These are phyloP conservation scores for Zaprionus tsacasi DNA, from an alignment of 1,140 invertebrate genomes.

Conservation along the genomic window DNA sequence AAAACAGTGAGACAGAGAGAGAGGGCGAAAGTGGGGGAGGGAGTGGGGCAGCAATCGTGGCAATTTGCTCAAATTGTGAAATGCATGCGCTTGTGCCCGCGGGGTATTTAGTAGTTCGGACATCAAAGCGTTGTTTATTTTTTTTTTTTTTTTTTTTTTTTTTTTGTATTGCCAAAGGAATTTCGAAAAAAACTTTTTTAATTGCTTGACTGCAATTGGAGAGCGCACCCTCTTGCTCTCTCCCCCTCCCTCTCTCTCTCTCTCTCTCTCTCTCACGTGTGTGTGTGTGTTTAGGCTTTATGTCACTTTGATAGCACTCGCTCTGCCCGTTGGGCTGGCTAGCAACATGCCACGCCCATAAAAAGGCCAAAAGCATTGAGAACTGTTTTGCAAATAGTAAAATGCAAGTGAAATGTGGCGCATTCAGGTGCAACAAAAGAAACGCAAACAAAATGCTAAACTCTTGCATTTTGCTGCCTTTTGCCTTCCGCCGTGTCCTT, in stretches of 20 bases:
- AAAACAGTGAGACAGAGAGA: not conserved
- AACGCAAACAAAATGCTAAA: slow-evolving; percentile 76
- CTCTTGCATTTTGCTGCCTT: slow-evolving; percentile 60
- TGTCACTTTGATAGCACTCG: slow-evolving; percentile 28
- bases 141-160: not conserved
- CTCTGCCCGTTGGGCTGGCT: not conserved
- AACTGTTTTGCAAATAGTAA: slow-evolving; percentile 67
- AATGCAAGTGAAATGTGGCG: slow-evolving; percentile 78
- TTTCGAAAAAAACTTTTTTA: slow-evolving; percentile 30
- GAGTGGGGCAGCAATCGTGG: too few species aligned
- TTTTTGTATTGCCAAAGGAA: not conserved
- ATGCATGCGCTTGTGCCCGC: not conserved
- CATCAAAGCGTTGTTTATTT: not conserved
- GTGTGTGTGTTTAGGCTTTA: slow-evolving; percentile 19
- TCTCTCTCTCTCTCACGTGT: not conserved
- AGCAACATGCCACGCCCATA: slow-evolving; percentile 11
- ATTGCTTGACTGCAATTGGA: slow-evolving; percentile 15
- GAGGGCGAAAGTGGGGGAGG: too few species aligned
- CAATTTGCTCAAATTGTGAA: not conserved
- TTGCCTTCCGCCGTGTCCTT: slow-evolving; percentile 4
- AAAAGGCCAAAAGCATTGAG: slow-evolving; percentile 45
- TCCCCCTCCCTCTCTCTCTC: too few species aligned
- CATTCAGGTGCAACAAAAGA: slow-evolving; percentile 74
- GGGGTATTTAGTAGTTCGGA: not conserved
- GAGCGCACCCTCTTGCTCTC: not conserved